Conservation (phyloP, 2,888 invertebrate genomes). For the Chloroclystis v-ata region DNA sequence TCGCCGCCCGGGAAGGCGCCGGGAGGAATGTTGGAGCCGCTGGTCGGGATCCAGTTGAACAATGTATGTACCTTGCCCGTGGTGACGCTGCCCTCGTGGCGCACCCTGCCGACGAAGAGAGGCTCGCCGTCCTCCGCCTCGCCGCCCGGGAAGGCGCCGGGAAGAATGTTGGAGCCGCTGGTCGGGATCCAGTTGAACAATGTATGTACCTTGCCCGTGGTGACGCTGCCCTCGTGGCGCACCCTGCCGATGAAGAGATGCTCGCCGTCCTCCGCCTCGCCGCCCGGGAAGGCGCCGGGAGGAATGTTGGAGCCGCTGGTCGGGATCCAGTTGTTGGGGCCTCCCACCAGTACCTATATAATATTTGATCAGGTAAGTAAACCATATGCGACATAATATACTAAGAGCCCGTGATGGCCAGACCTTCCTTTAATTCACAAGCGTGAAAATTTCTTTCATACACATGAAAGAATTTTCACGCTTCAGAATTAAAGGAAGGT, state of each 20-base stretch:
- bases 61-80: conserved; percentile 79
- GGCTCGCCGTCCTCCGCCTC: conserved; percentile 88
- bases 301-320: conserved; percentile 83
- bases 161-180: conserved; percentile 82
- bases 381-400: not conserved
- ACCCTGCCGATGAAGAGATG: conserved; percentile 87
- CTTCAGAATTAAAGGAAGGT: too few species aligned
- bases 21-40: conserved; percentile 83
- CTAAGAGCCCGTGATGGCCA: too few species aligned
- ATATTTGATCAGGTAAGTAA: not conserved
- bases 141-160: conserved; percentile 85
- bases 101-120: conserved; percentile 86
- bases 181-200: conserved; percentile 84
- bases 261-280: conserved; percentile 87
- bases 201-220: conserved; percentile 81
- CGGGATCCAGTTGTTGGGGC: conserved; percentile 83
- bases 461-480: too few species aligned
- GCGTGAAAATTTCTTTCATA: too few species aligned
- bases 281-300: conserved; percentile 84
- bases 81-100: conserved; percentile 86
- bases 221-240: conserved; percentile 85
- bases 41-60: conserved; percentile 84
- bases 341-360: conserved; percentile 77
- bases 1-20: conserved; percentile 86
- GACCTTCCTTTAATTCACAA: too few species aligned